Evolutionary conservation across 2,797 vertebrate genomes (phyloP), one percentile per base, ranked within the genome.

Genomic region (Borostomias antarcticus): DNA sequence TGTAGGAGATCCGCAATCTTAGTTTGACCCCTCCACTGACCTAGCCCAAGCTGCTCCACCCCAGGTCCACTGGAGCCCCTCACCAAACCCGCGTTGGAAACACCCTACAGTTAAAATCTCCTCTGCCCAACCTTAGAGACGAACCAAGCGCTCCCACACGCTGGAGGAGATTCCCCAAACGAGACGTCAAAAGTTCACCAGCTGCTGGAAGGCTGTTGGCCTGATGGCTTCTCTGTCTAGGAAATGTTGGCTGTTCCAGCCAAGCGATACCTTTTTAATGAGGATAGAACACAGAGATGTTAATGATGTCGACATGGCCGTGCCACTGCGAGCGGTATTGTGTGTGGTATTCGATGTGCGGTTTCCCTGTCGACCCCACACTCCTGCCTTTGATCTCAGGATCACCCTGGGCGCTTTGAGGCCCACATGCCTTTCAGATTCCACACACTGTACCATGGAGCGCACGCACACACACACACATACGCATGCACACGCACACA

Each of bases 171-270:
- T 47, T 47, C 29, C 19, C 35, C 45, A 62, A 62, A 48, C 28
- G 28, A 61, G 58, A 45, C 30, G 59, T 61, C 59, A 61, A 47
- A 61, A 48, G 59, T 61, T 61, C 59, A 47, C 6, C 17, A 47
- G 28, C 43, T 29, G 59, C 45, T 62, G 43, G 43, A 62, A 48
- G 59, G 43, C 59, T 19, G 17, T 15, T 9, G 32, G 26, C 28
- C 43, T 45, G 58, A 26, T 47, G 26, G 26, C 25, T 26, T 51
- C 50, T 51, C 50, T 43, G 13, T 60, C 35, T 19, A 29, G 28
- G 59, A 47, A 13, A 28, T 19, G 43, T 48, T 48, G 43, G 40
- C 43, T 62, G 28, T 62, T 48, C 28, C n/a, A 4, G 21, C 17
- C 43, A 1, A 48, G 43, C 43, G 1, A 48, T 62, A 23, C 28